phyloP scores from a whole-genome alignment of 2,797 vertebrate genomes.

The Neosalanx taihuensis region DNA sequence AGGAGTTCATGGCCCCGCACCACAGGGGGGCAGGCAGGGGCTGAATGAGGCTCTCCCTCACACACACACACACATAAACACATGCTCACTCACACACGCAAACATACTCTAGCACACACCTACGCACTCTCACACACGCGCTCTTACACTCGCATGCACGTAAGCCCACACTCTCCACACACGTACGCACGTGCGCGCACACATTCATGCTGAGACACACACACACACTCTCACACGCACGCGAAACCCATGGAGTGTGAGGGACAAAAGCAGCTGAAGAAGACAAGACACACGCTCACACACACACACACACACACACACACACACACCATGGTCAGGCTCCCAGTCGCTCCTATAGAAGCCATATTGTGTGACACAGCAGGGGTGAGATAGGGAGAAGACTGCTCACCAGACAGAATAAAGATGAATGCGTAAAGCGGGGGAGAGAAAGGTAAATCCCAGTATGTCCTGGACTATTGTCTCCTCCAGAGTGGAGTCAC shows the following conservation, averaged over 20 bases:
- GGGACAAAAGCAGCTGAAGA: background rate
- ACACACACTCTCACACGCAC: background rate
- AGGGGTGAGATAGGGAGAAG: background rate
- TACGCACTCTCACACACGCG: background rate
- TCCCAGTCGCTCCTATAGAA: background rate
- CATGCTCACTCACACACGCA: background rate
- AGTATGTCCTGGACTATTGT: no score
- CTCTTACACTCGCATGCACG: background rate
- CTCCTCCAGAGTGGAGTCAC: no score
- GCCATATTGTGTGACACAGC: conserved; percentile 5
- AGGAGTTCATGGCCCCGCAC: background rate
- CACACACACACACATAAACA: background rate
- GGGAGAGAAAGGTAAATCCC: background rate
- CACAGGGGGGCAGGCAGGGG: background rate
- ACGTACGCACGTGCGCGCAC: background rate
- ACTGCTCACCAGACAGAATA: background rate
- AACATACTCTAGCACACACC: background rate
- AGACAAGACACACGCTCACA: background rate
- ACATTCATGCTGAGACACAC: background rate
- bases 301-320: background rate
- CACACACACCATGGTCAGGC: no score
- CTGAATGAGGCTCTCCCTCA: background rate
- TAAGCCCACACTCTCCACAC: background rate
- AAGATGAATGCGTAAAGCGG: background rate
- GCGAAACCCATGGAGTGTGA: background rate